A percentile compares a stretch with the other conserved stretches of the same genome.
phyloP scores from a whole-genome alignment of 2,113 vertebrate species.

The Helogale parvula region DNA sequence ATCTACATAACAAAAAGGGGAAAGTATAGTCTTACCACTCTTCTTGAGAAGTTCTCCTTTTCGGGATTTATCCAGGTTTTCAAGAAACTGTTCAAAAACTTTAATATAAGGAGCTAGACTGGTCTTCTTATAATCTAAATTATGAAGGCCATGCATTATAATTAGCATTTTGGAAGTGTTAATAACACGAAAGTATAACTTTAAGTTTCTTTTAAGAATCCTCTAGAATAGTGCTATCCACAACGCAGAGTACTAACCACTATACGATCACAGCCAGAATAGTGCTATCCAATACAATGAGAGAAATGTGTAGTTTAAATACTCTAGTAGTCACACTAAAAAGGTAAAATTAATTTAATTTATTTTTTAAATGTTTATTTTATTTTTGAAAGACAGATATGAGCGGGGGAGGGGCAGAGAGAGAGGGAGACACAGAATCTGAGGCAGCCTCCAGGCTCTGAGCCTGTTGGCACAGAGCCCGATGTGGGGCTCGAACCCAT shows the following conservation, averaged over 20 bases:
- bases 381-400: no score
- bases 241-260: no score
- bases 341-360: neutral
- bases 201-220: neutral
- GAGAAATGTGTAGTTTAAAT: neutral
- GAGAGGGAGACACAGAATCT: no score
- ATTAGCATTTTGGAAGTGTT: slow-evolving; percentile 44
- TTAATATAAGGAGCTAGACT: slow-evolving; percentile 92
- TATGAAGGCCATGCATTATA: neutral
- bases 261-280: neutral
- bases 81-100: slow-evolving; percentile 93
- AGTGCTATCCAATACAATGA: neutral
- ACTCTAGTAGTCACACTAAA: neutral
- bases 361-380: no score
- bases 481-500: no score
- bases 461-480: no score
- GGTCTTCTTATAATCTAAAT: slow-evolving; percentile 94
- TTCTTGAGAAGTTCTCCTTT: slow-evolving; percentile 90
- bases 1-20: neutral
- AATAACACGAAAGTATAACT: slow-evolving; percentile 10
- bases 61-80: slow-evolving; percentile 88
- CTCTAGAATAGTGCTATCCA: neutral
- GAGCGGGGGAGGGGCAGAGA: no score
- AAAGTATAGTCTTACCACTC: slow-evolving; percentile 87
- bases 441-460: no score